These are phyloP conservation scores for Melitaea cinxia DNA, from an alignment of 1,140 invertebrate genomes.

Conservation along the genomic window DNA sequence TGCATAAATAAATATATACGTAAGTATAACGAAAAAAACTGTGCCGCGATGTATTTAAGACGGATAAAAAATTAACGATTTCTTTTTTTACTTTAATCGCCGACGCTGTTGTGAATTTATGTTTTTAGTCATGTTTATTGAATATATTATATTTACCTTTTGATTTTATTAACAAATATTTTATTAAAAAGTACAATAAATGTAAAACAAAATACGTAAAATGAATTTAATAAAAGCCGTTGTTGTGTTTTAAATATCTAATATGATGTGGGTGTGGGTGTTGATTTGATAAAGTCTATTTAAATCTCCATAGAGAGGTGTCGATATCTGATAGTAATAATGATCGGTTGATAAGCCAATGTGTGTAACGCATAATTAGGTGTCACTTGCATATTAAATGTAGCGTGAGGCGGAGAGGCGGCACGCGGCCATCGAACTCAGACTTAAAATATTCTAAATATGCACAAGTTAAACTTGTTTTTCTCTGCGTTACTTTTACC, in stretches of 20 bases:
- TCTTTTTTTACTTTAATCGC: slow-evolving; percentile 19
- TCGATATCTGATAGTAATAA: slow-evolving; percentile 31
- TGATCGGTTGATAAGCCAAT: slow-evolving; percentile 35
- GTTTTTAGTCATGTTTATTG: slow-evolving; percentile 21
- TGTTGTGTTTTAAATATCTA: slow-evolving; percentile 6
- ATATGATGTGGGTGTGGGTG: slow-evolving; percentile 28
- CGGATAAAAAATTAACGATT: slow-evolving; percentile 25
- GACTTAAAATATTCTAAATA: slow-evolving; percentile 76
- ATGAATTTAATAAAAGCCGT: too few relatives aligned
- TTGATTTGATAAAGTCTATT: slow-evolving; percentile 28
- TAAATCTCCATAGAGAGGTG: slow-evolving; percentile 18
- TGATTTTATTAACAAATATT: neutral
- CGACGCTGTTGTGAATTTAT: slow-evolving; percentile 14
- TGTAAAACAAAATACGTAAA: too few relatives aligned
- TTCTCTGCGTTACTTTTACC: slow-evolving; percentile 70
- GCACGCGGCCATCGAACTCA: slow-evolving; percentile 67
- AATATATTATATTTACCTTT: slow-evolving; percentile 2
- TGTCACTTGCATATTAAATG: slow-evolving; percentile 52
- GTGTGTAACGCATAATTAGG: slow-evolving; percentile 49
- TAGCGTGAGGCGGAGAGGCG: slow-evolving; percentile 41
- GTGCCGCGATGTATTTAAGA: slow-evolving; percentile 22
- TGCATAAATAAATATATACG: slow-evolving; percentile 28
- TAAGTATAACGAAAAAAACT: slow-evolving; percentile 9
- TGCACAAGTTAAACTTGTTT: slow-evolving; percentile 80
- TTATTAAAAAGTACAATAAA: too few relatives aligned